Conservation (phyloP, 30 jellyfish, hydroid and myxozoan species). For the Morbakka virulenta region DNA sequence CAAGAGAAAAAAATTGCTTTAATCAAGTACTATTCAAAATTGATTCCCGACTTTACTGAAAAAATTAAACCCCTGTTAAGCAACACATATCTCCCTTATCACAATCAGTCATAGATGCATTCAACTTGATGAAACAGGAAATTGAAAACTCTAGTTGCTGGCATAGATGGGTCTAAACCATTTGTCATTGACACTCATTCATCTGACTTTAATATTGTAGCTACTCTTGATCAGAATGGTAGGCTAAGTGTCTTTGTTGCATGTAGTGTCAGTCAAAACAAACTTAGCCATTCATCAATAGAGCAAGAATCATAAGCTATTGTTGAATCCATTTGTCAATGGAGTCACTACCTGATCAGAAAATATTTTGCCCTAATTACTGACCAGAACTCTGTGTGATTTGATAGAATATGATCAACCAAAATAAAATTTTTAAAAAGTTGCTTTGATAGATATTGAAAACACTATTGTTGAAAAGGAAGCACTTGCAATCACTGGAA, state of each 20-base stretch:
- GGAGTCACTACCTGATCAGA: slow-evolving; percentile 61
- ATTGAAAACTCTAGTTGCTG: too few relatives aligned
- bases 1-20: not conserved
- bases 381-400: slow-evolving; percentile 49
- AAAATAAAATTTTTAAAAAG: slow-evolving; percentile 50
- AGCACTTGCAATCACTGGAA: slow-evolving; percentile 12
- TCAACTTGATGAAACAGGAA: not conserved
- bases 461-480: slow-evolving; percentile 25
- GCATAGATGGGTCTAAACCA: slow-evolving; percentile 46
- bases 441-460: slow-evolving; percentile 56
- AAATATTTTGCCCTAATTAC: too few relatives aligned
- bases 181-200: slow-evolving; percentile 45
- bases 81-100: not conserved
- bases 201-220: slow-evolving; percentile 45
- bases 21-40: too few relatives aligned
- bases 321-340: slow-evolving; percentile 52
- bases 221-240: slow-evolving; percentile 41
- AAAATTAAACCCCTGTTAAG: not conserved
- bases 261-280: slow-evolving; percentile 1
- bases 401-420: slow-evolving; percentile 44
- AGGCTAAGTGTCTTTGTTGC: slow-evolving; percentile 39
- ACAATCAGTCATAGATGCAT: not conserved
- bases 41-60: too few relatives aligned
- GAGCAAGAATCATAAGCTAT: slow-evolving; percentile 53
- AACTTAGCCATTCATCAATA: not conserved